Evolutionary conservation across 2,797 vertebrate genomes (phyloP).

Genomic region (Pelobates cultripes): DNA sequence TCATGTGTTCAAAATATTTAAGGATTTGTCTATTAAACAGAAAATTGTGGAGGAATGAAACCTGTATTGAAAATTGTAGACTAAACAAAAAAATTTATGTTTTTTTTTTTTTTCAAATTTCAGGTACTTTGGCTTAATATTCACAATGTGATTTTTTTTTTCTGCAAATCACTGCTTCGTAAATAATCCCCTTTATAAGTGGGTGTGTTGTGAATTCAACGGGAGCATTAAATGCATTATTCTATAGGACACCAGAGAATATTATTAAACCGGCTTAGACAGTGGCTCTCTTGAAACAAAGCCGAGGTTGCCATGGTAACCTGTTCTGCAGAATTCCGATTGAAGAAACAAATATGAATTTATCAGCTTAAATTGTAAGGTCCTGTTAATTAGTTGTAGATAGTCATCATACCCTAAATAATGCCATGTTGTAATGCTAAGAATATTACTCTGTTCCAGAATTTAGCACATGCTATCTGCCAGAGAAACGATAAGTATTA

Average conservation of each 20-base stretch:
- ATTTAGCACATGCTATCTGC: too few relatives aligned
- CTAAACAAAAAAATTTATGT: too few relatives aligned
- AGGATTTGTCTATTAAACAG: too few relatives aligned
- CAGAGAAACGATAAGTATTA: too few relatives aligned
- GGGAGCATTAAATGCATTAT: conserved; percentile 23
- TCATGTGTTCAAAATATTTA: too few relatives aligned
- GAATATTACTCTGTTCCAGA: too few relatives aligned
- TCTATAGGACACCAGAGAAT: conserved; percentile 30
- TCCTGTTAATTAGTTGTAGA: conserved; percentile 44
- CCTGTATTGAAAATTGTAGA: too few relatives aligned
- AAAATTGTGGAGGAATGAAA: too few relatives aligned
- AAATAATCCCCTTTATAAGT: not conserved
- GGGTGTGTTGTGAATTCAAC: conserved; percentile 34
- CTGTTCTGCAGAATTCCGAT: conserved; percentile 30
- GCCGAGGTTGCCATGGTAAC: conserved; percentile 45
- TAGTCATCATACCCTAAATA: conserved; percentile 37
- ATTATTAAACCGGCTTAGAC: conserved; percentile 34
- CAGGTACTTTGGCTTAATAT: too few relatives aligned
- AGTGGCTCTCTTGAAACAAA: conserved; percentile 45
- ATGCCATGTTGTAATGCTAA: not conserved
- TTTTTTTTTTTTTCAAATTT: too few relatives aligned
- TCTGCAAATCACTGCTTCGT: too few relatives aligned
- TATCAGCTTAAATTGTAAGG: conserved; percentile 37
- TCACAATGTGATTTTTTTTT: too few relatives aligned
- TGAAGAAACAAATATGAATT: conserved; percentile 28